These are phyloP conservation scores for honey bee (Apis mellifera) DNA, from an alignment of 1,140 invertebrate species.

Conservation along the genomic window DNA sequence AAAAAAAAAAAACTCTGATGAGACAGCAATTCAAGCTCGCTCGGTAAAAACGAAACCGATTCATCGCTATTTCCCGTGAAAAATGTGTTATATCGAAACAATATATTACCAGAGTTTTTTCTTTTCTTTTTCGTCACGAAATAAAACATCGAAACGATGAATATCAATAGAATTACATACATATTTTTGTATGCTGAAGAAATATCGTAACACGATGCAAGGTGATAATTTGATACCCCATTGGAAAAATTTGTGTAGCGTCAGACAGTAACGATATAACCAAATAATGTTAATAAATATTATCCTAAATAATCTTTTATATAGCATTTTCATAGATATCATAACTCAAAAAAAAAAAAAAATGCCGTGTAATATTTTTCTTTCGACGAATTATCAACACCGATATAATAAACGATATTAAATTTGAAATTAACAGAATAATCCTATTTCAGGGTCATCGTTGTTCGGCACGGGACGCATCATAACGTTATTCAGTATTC, in stretches of 20 bases:
- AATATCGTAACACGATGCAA: not conserved
- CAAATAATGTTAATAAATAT: constrained; percentile 5
- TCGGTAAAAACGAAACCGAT: constrained; percentile 16
- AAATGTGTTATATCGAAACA: not conserved
- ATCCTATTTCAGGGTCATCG: not conserved
- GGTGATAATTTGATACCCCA: constrained; percentile 4
- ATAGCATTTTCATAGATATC: not conserved
- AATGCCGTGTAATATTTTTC: not conserved
- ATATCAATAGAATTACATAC: not conserved
- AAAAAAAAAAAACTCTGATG: constrained; percentile 12
- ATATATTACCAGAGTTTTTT: not conserved
- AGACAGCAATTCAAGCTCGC: not conserved
- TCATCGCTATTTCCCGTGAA: not conserved
- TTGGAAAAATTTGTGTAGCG: not conserved
- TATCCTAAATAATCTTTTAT: not conserved
- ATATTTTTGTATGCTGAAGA: not conserved
- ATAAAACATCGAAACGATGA: not conserved
- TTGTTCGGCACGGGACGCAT: not conserved
- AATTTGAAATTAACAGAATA: not conserved
- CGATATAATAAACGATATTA: not conserved
- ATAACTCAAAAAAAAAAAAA: not conserved
- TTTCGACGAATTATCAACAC: not conserved
- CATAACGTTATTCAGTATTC: not conserved
- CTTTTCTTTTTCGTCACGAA: not conserved
- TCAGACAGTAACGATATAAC: constrained; percentile 3